Base-by-base conservation (phyloP, 2,113 vertebrate species). In the Cryptotis parvus region DNA sequence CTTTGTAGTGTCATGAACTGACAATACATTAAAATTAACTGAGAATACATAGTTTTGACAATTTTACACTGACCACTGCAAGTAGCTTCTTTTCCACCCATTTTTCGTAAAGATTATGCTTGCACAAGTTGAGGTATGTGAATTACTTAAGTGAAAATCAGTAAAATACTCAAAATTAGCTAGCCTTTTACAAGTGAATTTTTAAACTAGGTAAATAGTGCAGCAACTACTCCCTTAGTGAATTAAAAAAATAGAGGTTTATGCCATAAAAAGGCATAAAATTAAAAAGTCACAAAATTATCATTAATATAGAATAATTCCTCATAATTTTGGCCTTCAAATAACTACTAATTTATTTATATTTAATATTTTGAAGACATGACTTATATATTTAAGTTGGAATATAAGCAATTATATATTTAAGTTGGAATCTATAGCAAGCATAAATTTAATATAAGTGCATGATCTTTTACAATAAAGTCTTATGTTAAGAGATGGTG, bases 391-490 rank as follows among this genome's bases (percentile, higher is more conserved):
- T 15, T n/a, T 80, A 73, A 66, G 16, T 76, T 72, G 22, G 26
- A 29, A 26, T 43, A 16, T 79, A 77, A 58, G 41, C 73, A 49
- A 76, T 69, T 55, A 76, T 18, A 84, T 83, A 80, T 15, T n/a
- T 80, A 73, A 66, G 16, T 76, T 72, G 22, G 26, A 29, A 26
- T 43, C 12, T 79, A 77, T n/a, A 58, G 41, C 73, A 49, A 61
- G 9, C 1, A 84, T 87, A 81, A 81, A 87, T 76, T 78, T 87
- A 68, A 74, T 66, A 11, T 14, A 70, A 79, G 73, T 5, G 5
- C 14, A n/a, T 78, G 15, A 22, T 61, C 75, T 68, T 94, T 68
- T 78, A 82, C 15, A 89, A 74, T 14, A 92, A 84, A 91, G 66
- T 55, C 5, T 1, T 66, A 78, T 61, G 20, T 35, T 41, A 65